phyloP scores from a whole-genome alignment of 2,797 vertebrate genomes.

The Tenualosa thibaudeaui region DNA sequence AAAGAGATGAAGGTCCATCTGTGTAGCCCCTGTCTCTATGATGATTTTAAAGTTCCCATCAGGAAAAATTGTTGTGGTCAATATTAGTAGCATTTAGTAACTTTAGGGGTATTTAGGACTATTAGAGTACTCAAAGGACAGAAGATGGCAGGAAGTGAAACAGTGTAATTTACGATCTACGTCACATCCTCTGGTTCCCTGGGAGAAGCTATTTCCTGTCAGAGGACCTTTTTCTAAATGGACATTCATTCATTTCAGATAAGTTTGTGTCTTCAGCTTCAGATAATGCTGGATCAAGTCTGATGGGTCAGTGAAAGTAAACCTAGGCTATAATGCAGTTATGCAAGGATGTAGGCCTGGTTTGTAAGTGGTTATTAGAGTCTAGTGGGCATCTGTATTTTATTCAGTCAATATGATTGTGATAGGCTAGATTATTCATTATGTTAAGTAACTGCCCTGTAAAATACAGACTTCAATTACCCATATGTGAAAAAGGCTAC shows the following conservation, averaged over 20 bases:
- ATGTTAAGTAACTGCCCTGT: no score
- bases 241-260: conserved; percentile 13
- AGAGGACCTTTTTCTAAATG: background rate
- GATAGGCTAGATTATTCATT: no score
- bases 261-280: background rate
- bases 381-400: background rate
- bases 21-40: background rate
- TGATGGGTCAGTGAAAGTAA: background rate
- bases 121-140: background rate
- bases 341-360: background rate
- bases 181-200: conserved; percentile 50
- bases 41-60: background rate
- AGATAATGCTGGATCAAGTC: background rate
- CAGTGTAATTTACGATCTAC: conserved; percentile 34
- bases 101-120: background rate
- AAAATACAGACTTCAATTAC: background rate
- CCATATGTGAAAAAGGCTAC: background rate
- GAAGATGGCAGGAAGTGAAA: conserved; percentile 47
- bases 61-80: background rate
- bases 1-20: background rate
- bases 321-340: background rate
- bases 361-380: background rate
- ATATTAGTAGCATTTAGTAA: background rate
- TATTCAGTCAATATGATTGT: no score
- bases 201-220: conserved; percentile 31